Percentiles rank a stretch among this genome's conserved stretches.
phyloP scores from a whole-genome alignment of 2,113 vertebrate genomes.

The Hipposideros armiger region DNA sequence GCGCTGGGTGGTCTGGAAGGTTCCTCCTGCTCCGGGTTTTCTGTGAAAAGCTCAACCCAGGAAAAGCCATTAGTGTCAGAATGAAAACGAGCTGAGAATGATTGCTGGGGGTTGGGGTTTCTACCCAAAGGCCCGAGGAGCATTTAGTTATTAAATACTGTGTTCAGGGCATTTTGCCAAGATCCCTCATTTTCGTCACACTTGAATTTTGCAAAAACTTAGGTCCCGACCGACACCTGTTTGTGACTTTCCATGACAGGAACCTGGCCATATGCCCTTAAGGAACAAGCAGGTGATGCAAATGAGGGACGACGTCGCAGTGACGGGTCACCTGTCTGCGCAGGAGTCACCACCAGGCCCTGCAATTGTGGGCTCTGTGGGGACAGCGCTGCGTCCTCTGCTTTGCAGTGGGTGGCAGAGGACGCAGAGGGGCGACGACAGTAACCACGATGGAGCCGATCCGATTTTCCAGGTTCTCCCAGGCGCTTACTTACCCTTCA shows the following conservation, averaged over 20 bases:
- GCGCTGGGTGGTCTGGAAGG: background rate
- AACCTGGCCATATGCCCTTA: background rate
- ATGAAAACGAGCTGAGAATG: background rate
- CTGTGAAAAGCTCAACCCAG: background rate
- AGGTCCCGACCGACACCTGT: background rate
- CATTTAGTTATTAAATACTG: background rate
- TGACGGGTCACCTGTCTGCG: too few relatives aligned
- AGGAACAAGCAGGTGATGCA: background rate
- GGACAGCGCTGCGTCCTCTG: background rate
- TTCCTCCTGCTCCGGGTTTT: background rate
- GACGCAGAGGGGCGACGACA: background rate
- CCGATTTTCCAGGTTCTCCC: background rate
- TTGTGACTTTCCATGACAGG: background rate
- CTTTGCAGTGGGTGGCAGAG: background rate
- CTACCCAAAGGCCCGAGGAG: background rate
- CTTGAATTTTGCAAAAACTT: background rate
- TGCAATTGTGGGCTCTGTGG: too few relatives aligned
- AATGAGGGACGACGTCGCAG: too few relatives aligned
- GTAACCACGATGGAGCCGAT: background rate
- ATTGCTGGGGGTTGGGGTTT: background rate
- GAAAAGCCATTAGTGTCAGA: background rate
- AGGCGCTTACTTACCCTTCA: too few relatives aligned
- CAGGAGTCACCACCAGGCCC: too few relatives aligned
- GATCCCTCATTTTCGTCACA: background rate
- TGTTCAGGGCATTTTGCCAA: background rate